Base-by-base conservation (phyloP, 2,113 vertebrate species). In the Burhinus oedicnemus region DNA sequence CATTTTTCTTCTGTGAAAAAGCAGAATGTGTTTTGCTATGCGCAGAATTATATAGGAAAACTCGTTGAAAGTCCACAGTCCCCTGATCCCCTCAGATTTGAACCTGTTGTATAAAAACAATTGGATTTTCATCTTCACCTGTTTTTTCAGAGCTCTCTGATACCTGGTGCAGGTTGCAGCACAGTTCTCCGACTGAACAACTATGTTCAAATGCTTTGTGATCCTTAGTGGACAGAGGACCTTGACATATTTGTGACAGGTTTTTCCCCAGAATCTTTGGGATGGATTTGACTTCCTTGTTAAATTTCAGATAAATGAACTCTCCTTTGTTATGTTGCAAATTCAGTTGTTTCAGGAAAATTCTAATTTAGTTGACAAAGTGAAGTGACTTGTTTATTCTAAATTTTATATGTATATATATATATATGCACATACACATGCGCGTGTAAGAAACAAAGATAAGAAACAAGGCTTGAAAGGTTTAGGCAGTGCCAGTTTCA, bases 71-170 rank as follows among this genome's bases (percentile, higher is more conserved):
- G 23, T 17, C 32, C n/a, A 0, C 12, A 11, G 1, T 12, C 15
- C 15, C 38, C 32, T 7, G 2, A 30, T 45, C 19, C 30, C 49
- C n/a, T 44, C 47, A 44, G 42, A 21, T 64, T 54, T 52, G 47
- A 75, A 11, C 11, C 52, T 42, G 11, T 6, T 13, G 0, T 1
- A 6, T 22, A 21, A 52, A 83, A 92, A 11, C 0, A 29, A 0
- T 4, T 2, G 38, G 7, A 19, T 75, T 86, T 87, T 64, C 30
- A 8, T 8, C 0, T 70, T 60, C 10, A 6, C 34, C 26, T 18
- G 23, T 9, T 3, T 5, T 19, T 18, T 9, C 8, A 3, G 38
- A 51, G n/a, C 22, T 32, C 75, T 36, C 64, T 15, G 42, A 4
- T 42, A 8, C 2, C 1, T 6, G 36, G 9, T 29, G 10, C 30